Conservation (phyloP, 1,140 invertebrate genomes). For the Drosophila seguyi region DNA sequence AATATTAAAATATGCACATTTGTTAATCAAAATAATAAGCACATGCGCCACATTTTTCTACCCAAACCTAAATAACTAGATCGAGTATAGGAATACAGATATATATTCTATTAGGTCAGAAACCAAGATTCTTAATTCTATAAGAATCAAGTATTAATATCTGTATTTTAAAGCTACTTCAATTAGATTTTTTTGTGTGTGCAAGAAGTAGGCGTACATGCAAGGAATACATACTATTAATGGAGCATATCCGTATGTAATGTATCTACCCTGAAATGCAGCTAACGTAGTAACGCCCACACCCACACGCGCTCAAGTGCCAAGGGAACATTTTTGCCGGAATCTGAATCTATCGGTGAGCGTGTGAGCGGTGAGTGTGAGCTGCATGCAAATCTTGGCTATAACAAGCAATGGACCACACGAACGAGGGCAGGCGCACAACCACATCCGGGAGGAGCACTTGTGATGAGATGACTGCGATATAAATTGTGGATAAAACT, state of each 20-base stretch:
- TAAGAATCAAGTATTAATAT: background rate
- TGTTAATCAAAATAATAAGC: too few species aligned
- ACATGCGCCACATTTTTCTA: too few species aligned
- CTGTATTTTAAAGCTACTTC: constrained; percentile 10
- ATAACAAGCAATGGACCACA: constrained; percentile 67
- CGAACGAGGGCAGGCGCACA: constrained; percentile 30
- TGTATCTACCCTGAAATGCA: constrained; percentile 81
- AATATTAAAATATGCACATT: too few species aligned
- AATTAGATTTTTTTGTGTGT: constrained; percentile 60
- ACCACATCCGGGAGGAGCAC: constrained; percentile 30
- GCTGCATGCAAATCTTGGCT: constrained; percentile 80
- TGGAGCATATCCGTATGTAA: constrained; percentile 81
- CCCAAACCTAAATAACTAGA: background rate
- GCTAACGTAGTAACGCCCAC: constrained; percentile 63
- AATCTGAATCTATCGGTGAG: constrained; percentile 75
- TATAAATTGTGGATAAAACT: constrained; percentile 83
- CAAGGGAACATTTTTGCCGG: constrained; percentile 56
- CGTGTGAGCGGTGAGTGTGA: constrained; percentile 52
- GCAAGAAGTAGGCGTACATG: constrained; percentile 69
- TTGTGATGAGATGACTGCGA: constrained; percentile 78
- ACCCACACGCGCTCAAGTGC: constrained; percentile 13
- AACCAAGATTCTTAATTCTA: background rate
- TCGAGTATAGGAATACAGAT: background rate
- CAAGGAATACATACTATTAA: constrained; percentile 79
- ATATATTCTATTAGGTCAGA: background rate